Evolutionary conservation across 2,113 vertebrate genomes (phyloP).

Genomic region (Hippopotamus amphibius): DNA sequence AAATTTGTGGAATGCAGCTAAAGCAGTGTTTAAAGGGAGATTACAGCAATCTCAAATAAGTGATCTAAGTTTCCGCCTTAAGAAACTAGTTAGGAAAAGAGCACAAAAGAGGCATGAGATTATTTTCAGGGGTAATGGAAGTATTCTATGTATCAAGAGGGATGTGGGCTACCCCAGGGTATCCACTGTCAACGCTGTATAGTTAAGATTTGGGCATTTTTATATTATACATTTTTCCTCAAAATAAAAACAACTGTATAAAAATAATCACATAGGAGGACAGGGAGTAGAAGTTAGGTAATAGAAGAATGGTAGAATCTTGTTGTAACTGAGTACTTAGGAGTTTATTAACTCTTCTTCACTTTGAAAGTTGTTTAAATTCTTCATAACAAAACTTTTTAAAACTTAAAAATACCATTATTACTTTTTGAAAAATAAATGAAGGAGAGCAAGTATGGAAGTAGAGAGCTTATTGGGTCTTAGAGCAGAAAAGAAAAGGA

Average conservation of each 20-base stretch:
- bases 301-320: neutral
- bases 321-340: neutral
- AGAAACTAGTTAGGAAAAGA: constrained; percentile 12
- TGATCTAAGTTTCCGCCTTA: neutral
- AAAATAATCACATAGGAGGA: neutral
- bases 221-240: neutral
- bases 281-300: neutral
- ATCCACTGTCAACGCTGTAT: neutral
- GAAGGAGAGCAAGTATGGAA: neutral
- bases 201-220: neutral
- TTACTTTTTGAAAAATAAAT: constrained; percentile 24
- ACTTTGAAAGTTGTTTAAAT: constrained; percentile 12
- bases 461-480: neutral
- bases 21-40: neutral
- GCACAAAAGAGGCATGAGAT: neutral
- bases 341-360: constrained; percentile 1
- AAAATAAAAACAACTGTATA: neutral
- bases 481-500: neutral
- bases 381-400: constrained; percentile 10
- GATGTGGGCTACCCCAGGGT: neutral
- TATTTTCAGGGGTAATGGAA: neutral
- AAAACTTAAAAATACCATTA: neutral
- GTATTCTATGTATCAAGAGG: neutral
- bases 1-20: constrained; percentile 7
- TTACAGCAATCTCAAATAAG: neutral